Conservation (phyloP, 2,888 invertebrate species). For the Xestobium rufovillosum region DNA sequence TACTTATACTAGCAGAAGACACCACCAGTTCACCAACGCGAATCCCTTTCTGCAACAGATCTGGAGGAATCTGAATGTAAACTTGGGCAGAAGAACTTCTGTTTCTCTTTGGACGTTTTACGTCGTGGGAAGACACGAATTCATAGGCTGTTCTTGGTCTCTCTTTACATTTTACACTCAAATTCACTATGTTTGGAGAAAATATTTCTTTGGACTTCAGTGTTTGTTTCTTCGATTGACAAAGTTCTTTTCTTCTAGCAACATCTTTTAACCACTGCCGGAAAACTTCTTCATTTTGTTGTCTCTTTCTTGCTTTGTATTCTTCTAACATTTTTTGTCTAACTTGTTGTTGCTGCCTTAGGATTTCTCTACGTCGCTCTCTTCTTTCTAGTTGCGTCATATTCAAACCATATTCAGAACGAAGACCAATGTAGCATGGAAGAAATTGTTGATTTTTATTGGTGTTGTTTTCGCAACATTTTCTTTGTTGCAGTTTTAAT, state of each 20-base stretch:
- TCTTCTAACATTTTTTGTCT: slow-evolving; percentile 42
- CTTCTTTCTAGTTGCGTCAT: slow-evolving; percentile 43
- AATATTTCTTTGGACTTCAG: slow-evolving; percentile 13
- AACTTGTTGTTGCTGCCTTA: slow-evolving; percentile 42
- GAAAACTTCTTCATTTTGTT: slow-evolving; percentile 48
- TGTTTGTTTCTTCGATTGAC: slow-evolving; percentile 15
- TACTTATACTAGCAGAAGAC: neutral
- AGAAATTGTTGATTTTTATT: slow-evolving; percentile 38
- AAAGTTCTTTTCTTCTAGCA: slow-evolving; percentile 25
- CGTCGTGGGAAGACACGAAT: slow-evolving; percentile 26
- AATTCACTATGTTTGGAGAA: slow-evolving; percentile 27
- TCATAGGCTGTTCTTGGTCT: slow-evolving; percentile 36
- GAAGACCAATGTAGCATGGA: slow-evolving; percentile 47
- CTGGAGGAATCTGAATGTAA: slow-evolving; percentile 35
- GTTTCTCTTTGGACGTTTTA: slow-evolving; percentile 29
- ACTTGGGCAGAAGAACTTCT: slow-evolving; percentile 35
- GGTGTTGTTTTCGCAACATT: slow-evolving; percentile 42
- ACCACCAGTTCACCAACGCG: slow-evolving; percentile 34
- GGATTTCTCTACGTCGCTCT: slow-evolving; percentile 37
- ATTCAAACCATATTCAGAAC: slow-evolving; percentile 49
- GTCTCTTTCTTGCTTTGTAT: slow-evolving; percentile 32
- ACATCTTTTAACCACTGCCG: slow-evolving; percentile 46
- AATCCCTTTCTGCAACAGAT: slow-evolving; percentile 31
- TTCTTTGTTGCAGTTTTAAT: slow-evolving; percentile 35
- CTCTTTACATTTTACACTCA: slow-evolving; percentile 24